A percentile compares a stretch with the other conserved stretches of the same genome.
Conservation (phyloP, 2,797 vertebrate species). For the Cottoperca gobio region DNA sequence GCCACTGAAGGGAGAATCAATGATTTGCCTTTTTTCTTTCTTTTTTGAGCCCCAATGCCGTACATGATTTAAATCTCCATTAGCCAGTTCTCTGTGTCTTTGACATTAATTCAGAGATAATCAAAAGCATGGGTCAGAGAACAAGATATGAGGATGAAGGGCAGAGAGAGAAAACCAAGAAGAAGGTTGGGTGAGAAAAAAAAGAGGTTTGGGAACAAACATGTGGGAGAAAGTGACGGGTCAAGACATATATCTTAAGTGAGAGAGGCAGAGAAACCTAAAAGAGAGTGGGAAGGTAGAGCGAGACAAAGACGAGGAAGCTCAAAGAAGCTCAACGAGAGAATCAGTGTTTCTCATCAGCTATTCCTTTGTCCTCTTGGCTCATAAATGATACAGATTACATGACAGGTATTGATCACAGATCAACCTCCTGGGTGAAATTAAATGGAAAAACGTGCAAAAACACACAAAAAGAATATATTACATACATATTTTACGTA, state of each 20-base stretch:
- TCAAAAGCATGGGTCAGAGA: slow-evolving; percentile 21
- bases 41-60: background rate
- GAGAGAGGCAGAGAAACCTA: background rate
- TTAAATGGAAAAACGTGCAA: too few relatives aligned
- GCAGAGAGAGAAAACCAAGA: background rate
- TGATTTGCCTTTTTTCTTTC: background rate
- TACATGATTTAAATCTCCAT: slow-evolving; percentile 50
- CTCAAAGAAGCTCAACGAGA: background rate
- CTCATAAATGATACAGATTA: slow-evolving; percentile 14
- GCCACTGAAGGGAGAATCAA: background rate
- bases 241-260: background rate
- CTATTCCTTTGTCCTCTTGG: background rate
- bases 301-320: background rate
- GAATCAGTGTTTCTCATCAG: background rate
- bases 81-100: slow-evolving; percentile 12
- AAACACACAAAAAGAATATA: too few relatives aligned
- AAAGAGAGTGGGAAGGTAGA: background rate
- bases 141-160: slow-evolving; percentile 3
- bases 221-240: background rate
- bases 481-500: too few relatives aligned
- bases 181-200: background rate
- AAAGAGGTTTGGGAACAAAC: background rate
- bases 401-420: slow-evolving; percentile 12
- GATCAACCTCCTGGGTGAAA: background rate
- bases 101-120: slow-evolving; percentile 20